Evolutionary conservation across 2,888 invertebrate species (phyloP).

Genomic region (Cephus rjabovi): DNA sequence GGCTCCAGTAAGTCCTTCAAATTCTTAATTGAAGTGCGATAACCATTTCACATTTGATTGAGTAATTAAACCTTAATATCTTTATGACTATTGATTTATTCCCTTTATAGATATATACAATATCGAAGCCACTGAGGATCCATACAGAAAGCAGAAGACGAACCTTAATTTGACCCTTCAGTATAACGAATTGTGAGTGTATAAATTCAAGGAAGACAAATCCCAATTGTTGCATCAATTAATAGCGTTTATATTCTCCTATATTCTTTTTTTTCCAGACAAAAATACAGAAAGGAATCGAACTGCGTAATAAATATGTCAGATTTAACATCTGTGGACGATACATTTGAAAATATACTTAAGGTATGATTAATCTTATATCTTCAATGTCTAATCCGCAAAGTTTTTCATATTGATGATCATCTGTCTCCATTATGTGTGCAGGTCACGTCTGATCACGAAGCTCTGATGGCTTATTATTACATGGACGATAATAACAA

Average conservation of each 20-base stretch:
- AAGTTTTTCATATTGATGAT: constrained; percentile 31
- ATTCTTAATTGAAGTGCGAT: constrained; percentile 1
- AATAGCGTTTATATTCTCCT: not conserved
- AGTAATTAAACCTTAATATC: not conserved
- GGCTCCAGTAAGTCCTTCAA: constrained; percentile 66
- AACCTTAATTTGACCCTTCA: constrained; percentile 74
- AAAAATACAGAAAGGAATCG: constrained; percentile 28
- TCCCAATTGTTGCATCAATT: not conserved
- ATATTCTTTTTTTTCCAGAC: not conserved
- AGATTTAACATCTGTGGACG: constrained; percentile 59
- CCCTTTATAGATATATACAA: constrained; percentile 56
- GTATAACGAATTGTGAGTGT: constrained; percentile 70
- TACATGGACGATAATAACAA: constrained; percentile 90
- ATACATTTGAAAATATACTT: constrained; percentile 71
- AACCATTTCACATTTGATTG: not conserved
- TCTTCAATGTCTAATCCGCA: constrained; percentile 61
- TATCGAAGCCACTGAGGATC: constrained; percentile 55
- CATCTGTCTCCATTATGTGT: constrained; percentile 47
- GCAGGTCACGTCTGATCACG: constrained; percentile 85
- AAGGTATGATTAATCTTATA: constrained; percentile 59
- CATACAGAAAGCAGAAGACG: constrained; percentile 68
- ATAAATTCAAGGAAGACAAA: not conserved
- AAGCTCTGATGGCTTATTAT: constrained; percentile 91
- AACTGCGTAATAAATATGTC: constrained; percentile 59
- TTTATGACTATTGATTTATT: constrained; percentile 2